Evolutionary conservation across 1,140 invertebrate species (phyloP), one percentile per base, ranked within the genome.

Genomic region (Bombus huntii): DNA sequence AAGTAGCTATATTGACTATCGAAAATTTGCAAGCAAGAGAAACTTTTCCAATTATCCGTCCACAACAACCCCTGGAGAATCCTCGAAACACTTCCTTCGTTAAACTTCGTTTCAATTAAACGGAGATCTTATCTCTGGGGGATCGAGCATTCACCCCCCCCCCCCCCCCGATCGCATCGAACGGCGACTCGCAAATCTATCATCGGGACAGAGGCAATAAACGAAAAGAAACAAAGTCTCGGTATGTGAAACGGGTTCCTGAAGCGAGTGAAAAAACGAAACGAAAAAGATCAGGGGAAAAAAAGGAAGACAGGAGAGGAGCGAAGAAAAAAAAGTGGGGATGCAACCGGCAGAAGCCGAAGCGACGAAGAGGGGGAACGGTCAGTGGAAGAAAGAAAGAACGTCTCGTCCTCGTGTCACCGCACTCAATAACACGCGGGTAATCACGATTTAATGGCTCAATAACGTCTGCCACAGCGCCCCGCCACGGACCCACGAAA

Each of bases 391-490:
- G 83, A 75, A 86, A 39, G 80, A 90, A 88, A 89, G 89, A 92
- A 91, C 85, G 83, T 88, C 83, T 87, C 84, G 59, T 91, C 85
- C 89, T 47, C 85, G 88, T 94, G 92, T 93, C 93, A 93, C 92
- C 89, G 90, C 88, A 85, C 79, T 91, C 93, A 93, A 93, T 93
- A 94, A 93, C 92, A 93, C 86, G 85, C 90, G 86, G 88, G 91
- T 93, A 94, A 94, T 94, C 93, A 94, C 90, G 89, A 93, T 94
- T 94, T 94, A 94, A 94, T 94, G 93, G 93, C 93, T 93, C 93
- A 94, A 94, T 94, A 94, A 94, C 93, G 92, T 93, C 91, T 89
- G 88, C 90, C 92, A 89, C 88, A 90, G 88, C 88, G 81, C 77
- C 86, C 88, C 87, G 86, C 88, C 87, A 86, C 42, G 87, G 91